Evolutionary conservation across 2,888 invertebrate genomes (phyloP), one percentile per base, ranked within the genome.

Genomic region (Drosophila suboccidentalis): DNA sequence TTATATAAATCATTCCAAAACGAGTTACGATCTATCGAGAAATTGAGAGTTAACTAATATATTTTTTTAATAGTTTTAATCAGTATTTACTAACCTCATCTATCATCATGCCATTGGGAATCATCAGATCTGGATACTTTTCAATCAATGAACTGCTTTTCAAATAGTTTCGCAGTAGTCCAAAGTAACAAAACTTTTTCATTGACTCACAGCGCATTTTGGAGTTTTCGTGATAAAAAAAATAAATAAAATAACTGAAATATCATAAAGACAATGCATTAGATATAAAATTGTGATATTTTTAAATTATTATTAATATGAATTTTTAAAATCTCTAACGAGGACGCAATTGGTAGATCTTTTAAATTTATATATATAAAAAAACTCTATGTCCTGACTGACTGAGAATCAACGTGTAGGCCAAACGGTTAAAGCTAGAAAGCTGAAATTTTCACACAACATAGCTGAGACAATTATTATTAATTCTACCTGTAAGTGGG

Each of bases 31-130:
- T 38, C 38, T 38, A 38, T n/a, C n/a, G 8, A 38, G n/a, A 38
- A 0, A 5, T 0, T 38, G 1, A n/a, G 6, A n/a, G 6, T 5
- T 38, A n/a, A n/a, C 6, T 2, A n/a, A n/a, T 38, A 1, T n/a
- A n/a, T n/a, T 8, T 8, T n/a, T 2, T 2, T 5, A n/a, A 8
- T n/a, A 8, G n/a, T 10, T 36, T 36, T 4, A 8, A 4, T 0
- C 13, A 13, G 13, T 4, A 6, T 38, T 38, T n/a, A 38, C n/a
- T 2, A n/a, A 38, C 38, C 38, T 6, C n/a, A n/a, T 38, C n/a
- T 2, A 38, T 0, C n/a, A n/a, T 1, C 2, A 38, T 38, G 13
- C 38, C 38, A 38, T 8, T n/a, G 6, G 38, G n/a, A n/a, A 38
- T n/a, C 0, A 2, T 38, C n/a, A 38, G 5, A 38, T 6, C 6